Evolutionary conservation across 1,140 invertebrate species (phyloP).

Genomic region (Formica selysi): DNA sequence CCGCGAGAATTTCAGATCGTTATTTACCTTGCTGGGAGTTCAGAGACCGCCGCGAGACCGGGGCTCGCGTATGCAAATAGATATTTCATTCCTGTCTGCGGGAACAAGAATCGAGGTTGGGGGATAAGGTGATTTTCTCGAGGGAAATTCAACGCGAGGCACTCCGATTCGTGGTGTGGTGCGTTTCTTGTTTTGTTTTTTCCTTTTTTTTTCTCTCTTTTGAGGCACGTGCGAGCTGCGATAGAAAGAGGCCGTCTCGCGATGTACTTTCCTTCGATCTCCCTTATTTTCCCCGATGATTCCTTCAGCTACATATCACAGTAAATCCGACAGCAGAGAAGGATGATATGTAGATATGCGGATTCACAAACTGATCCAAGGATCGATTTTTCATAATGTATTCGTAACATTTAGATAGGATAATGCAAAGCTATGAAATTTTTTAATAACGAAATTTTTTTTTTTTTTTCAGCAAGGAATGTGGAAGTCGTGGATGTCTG

Average conservation of each 20-base stretch:
- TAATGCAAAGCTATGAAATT: not conserved
- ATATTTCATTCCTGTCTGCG: conserved; percentile 77
- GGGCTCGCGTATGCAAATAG: conserved; percentile 75
- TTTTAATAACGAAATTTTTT: not conserved
- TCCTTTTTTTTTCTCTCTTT: not conserved
- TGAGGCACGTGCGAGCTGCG: not conserved
- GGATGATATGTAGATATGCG: not conserved
- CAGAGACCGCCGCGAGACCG: conserved; percentile 60
- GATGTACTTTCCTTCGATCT: conserved; percentile 40
- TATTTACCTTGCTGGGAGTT: conserved; percentile 72
- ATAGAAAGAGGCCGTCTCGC: conserved; percentile 28
- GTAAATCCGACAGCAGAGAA: conserved; percentile 8
- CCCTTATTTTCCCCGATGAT: conserved; percentile 73
- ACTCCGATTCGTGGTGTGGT: conserved; percentile 62
- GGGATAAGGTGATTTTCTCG: conserved; percentile 76
- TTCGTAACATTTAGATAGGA: not conserved
- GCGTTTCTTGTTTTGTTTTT: conserved; percentile 63
- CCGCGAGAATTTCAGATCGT: conserved; percentile 67
- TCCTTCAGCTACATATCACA: conserved; percentile 9
- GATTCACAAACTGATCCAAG: conserved; percentile 25
- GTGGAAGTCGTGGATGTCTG: conserved; percentile 21
- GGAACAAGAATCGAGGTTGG: conserved; percentile 71
- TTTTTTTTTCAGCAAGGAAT: conserved; percentile 39
- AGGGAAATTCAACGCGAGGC: conserved; percentile 74
- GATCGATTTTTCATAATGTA: no score